A percentile compares a stretch with the other conserved stretches of the same genome.
phyloP scores from a whole-genome alignment of 2,113 vertebrate genomes.

The Saguinus imperator region DNA sequence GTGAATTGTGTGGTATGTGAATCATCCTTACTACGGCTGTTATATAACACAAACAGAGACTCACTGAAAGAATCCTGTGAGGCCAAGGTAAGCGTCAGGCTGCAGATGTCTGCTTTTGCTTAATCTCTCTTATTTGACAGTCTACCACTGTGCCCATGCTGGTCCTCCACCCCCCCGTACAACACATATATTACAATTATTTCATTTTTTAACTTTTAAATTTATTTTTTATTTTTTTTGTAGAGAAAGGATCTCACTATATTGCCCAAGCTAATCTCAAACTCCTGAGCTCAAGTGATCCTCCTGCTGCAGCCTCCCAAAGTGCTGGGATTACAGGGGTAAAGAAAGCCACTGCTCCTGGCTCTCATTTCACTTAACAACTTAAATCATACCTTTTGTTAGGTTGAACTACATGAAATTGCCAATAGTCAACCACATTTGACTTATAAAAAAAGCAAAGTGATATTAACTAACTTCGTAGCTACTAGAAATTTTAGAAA shows the following conservation, averaged over 20 bases:
- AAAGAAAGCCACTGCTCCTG: too few species aligned
- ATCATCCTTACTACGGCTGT: background rate
- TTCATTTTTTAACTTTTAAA: too few species aligned
- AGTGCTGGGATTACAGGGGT: too few species aligned
- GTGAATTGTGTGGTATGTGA: fast-evolving
- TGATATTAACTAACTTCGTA: fast-evolving
- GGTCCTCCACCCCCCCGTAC: fast-evolving
- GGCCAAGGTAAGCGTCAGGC: background rate
- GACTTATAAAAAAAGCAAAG: background rate
- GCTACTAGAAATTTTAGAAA: background rate
- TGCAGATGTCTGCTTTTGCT: fast-evolving
- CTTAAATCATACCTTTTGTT: background rate
- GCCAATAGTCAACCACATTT: background rate
- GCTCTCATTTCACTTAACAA: background rate
- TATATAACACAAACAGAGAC: background rate
- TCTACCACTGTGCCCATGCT: fast-evolving
- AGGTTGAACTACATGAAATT: background rate
- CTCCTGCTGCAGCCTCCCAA: too few species aligned
- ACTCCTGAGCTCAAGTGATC: too few species aligned
- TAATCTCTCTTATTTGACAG: fast-evolving
- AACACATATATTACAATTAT: too few species aligned
- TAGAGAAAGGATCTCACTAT: too few species aligned
- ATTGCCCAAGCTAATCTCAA: too few species aligned
- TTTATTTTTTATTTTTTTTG: too few species aligned
- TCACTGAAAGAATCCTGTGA: too few species aligned